Evolutionary conservation across 2,113 vertebrate genomes (phyloP).

Genomic region (Rynchops niger): DNA sequence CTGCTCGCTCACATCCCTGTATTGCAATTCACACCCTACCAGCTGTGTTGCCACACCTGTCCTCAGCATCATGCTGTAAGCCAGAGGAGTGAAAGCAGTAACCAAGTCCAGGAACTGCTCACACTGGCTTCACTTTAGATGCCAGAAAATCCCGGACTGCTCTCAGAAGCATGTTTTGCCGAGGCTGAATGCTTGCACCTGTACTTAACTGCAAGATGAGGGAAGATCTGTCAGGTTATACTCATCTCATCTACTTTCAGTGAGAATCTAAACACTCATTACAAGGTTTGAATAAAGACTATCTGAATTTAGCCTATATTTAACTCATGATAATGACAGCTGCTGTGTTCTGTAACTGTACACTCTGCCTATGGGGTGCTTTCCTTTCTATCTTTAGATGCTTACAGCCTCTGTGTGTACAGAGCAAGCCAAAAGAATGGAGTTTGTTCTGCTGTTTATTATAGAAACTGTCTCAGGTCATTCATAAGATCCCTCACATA

Average conservation of each 20-base stretch:
- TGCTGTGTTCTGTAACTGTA: neutral
- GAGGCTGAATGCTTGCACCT: neutral
- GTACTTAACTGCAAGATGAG: neutral
- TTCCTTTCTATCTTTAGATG: conserved; percentile 42
- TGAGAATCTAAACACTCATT: neutral
- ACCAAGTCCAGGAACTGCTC: neutral
- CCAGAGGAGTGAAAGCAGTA: neutral
- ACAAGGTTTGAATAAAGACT: neutral
- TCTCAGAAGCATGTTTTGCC: neutral
- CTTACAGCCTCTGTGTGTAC: neutral
- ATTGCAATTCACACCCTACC: neutral
- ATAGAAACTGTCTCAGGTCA: neutral
- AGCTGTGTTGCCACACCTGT: neutral
- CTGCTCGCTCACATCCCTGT: neutral
- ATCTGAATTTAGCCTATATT: conserved; percentile 3
- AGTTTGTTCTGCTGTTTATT: neutral
- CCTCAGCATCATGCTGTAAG: neutral
- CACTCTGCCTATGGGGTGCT: neutral
- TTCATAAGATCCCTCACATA: neutral
- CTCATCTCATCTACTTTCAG: neutral
- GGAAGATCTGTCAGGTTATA: neutral
- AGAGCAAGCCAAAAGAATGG: neutral
- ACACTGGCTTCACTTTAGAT: neutral
- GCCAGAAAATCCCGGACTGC: neutral
- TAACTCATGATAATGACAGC: conserved; percentile 9